Conservation (phyloP, 2,113 vertebrate genomes). For the Cairina moschata region DNA sequence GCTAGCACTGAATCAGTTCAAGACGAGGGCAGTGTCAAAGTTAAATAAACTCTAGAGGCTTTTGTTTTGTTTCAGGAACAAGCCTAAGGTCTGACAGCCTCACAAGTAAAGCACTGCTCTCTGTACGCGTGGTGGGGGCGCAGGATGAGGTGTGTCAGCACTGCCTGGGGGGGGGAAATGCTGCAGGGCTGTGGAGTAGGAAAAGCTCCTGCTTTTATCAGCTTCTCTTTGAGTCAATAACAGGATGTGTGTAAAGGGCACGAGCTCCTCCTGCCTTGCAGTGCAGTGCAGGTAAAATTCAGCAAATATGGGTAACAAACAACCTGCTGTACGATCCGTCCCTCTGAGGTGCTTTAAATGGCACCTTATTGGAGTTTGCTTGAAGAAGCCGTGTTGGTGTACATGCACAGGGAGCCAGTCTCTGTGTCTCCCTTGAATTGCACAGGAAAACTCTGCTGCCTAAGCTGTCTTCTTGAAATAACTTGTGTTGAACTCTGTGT, state of each 20-base stretch:
- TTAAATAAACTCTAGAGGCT: background rate
- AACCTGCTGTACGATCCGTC: background rate
- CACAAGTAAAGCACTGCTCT: background rate
- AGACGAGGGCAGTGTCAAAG: background rate
- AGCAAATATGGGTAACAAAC: background rate
- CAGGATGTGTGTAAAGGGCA: background rate
- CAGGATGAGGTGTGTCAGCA: too few relatives aligned
- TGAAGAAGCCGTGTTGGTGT: accelerated
- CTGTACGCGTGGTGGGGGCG: background rate
- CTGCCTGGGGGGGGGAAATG: background rate
- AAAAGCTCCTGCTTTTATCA: background rate
- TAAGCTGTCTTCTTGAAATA: background rate
- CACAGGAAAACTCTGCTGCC: background rate
- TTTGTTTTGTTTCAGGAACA: background rate
- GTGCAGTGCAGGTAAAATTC: background rate
- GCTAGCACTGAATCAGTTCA: background rate
- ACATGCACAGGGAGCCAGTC: background rate
- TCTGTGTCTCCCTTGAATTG: background rate
- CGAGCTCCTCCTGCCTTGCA: background rate
- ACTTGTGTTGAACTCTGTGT: background rate
- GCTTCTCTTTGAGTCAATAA: background rate
- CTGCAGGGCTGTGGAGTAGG: background rate
- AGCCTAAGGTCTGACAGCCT: background rate
- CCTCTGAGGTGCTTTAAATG: background rate
- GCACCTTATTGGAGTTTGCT: background rate